Evolutionary conservation across 2,888 invertebrate genomes (phyloP), one percentile per base, ranked within the genome.

Genomic region (Odontothrips loti): DNA sequence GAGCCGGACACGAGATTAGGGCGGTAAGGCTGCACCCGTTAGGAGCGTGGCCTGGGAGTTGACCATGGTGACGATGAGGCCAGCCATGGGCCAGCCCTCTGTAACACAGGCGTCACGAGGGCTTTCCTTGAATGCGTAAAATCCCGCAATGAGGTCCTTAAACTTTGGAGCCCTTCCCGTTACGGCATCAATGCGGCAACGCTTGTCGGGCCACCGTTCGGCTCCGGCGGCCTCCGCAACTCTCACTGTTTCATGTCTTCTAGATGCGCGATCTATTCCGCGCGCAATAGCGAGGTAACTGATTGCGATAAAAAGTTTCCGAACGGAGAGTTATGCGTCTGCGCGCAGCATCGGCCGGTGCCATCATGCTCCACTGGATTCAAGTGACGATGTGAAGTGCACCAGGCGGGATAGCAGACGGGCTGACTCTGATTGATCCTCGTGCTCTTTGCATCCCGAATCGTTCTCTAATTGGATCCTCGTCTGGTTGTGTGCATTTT

Each of bases 41-140:
- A 79, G 79, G 83, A 83, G 79, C 82, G 82, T 79, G 68, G 68
- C 68, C 68, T 27, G 68, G 68, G 27, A 12, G 58, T 58, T 58
- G 58, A 15, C 17, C 58, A 15, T 15, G 12, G 68, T 2, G n/a
- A 58, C 68, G 68, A 23, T 12, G 10, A 11, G 58, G 6, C n/a
- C n/a, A n/a, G 58, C 58, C 58, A 15, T 15, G 58, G 20, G n/a
- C n/a, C n/a, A 51, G 51, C 68, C n/a, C 68, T 27, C 23, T 75
- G 68, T 27, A 58, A 75, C 68, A 27, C 68, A 75, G 68, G 27
- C 68, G 10, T 75, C 68, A 75, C 68, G 68, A 75, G 68, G 11
- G 68, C 68, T 58, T 58, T 58, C 58, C 58, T 58, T 58, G 58
- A 27, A 75, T 12, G 68, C 68, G 68, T 27, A 27, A 75, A 75